Conservation (phyloP, 2,888 invertebrate species). For the Phengaris alcon region DNA sequence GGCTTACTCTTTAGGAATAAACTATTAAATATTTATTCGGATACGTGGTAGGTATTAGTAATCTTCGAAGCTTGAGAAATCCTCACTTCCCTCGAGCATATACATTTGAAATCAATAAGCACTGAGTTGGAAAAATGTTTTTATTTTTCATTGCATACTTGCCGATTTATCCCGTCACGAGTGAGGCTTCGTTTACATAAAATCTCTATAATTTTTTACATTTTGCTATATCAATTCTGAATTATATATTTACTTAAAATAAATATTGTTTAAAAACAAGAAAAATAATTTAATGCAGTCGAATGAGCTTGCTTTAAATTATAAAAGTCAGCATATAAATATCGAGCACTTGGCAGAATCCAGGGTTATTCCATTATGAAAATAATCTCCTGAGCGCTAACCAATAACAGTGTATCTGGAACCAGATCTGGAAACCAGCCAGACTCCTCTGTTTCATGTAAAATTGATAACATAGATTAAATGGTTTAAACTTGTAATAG, state of each 20-base stretch:
- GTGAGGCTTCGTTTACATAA: too few relatives aligned
- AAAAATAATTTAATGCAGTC: too few relatives aligned
- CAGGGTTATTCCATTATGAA: constrained; percentile 30
- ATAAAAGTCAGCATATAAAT: not conserved
- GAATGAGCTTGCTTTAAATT: not conserved
- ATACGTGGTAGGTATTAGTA: not conserved
- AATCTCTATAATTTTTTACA: too few relatives aligned
- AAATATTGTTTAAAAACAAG: too few relatives aligned
- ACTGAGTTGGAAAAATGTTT: not conserved
- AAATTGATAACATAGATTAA: constrained; percentile 6
- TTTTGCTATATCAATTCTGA: too few relatives aligned
- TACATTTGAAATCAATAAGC: not conserved
- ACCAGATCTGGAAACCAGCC: constrained; percentile 19
- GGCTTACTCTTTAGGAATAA: not conserved
- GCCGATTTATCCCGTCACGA: too few relatives aligned
- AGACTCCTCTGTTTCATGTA: constrained; percentile 28
- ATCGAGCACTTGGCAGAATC: constrained; percentile 22
- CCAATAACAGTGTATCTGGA: constrained; percentile 29
- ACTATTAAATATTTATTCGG: constrained; percentile 6
- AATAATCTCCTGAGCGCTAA: constrained; percentile 31
- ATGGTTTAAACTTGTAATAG: not conserved
- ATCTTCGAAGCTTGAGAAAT: not conserved
- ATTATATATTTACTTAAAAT: too few relatives aligned
- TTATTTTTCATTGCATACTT: too few relatives aligned
- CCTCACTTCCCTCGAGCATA: not conserved